Percentiles rank a stretch among this genome's conserved stretches.
These are phyloP conservation scores for Drosophila tsacasi DNA, from an alignment of 1,140 invertebrate genomes.

Conservation along the genomic window DNA sequence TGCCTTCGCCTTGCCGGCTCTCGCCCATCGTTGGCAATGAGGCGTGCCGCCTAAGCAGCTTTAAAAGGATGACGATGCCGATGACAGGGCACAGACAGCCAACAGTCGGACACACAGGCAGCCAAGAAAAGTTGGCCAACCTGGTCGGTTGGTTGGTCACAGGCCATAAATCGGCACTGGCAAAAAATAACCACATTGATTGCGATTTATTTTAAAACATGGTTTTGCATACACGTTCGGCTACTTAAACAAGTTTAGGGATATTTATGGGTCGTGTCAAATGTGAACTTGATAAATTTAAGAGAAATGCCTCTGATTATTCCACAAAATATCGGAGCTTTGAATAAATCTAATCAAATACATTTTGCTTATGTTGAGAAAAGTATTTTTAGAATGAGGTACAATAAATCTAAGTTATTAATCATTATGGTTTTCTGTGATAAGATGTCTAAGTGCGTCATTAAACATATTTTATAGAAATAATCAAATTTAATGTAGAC, in stretches of 20 bases:
- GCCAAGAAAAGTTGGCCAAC: conserved; percentile 36
- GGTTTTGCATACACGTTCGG: conserved; percentile 36
- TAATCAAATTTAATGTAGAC: no score
- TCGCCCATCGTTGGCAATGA: conserved; percentile 29
- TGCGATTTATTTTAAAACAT: conserved; percentile 34
- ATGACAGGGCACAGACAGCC: conserved; percentile 58
- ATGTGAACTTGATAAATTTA: conserved; percentile 38
- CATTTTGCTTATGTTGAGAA: not conserved
- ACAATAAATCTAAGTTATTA: not conserved
- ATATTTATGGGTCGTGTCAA: conserved; percentile 31
- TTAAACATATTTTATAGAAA: no score
- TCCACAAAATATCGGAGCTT: not conserved
- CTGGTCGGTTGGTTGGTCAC: conserved; percentile 27
- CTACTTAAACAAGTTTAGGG: conserved; percentile 39
- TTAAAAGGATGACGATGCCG: conserved; percentile 72
- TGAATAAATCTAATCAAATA: conserved; percentile 3
- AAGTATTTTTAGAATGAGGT: not conserved
- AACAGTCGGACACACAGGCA: conserved; percentile 20
- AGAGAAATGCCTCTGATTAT: not conserved
- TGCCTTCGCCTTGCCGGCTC: conserved; percentile 18
- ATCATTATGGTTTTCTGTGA: not conserved
- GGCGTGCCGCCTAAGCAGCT: conserved; percentile 69
- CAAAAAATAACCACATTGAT: conserved; percentile 20
- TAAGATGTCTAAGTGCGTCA: not conserved
- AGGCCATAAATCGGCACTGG: conserved; percentile 43